These are phyloP conservation scores for Typhlichthys eigenmanni DNA, from an alignment of 2,797 vertebrate species.

Conservation along the genomic window DNA sequence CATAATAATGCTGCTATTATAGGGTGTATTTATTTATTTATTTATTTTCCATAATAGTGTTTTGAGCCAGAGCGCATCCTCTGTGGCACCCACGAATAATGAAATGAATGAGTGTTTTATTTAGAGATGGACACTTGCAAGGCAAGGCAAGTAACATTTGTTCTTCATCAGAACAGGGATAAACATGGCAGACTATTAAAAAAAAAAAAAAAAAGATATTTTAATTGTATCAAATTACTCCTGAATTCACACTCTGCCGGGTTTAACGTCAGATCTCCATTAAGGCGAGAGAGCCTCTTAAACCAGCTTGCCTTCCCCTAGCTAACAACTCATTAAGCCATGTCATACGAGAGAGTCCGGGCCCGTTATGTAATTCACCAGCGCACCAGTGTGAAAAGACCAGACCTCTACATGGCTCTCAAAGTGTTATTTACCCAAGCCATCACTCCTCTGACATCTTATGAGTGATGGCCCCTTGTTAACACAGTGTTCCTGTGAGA, in stretches of 20 bases:
- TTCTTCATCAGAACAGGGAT: constrained; percentile 31
- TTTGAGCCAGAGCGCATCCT: background rate
- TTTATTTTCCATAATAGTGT: background rate
- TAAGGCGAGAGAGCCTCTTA: constrained; percentile 39
- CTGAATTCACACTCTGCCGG: constrained; percentile 36
- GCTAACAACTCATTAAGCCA: constrained; percentile 43
- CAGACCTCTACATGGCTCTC: constrained; percentile 12
- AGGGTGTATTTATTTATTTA: background rate
- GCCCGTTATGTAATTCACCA: constrained; percentile 24
- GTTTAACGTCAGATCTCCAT: constrained; percentile 48
- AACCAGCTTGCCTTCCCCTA: constrained; percentile 14
- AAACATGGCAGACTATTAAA: background rate
- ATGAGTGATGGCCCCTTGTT: constrained; percentile 1
- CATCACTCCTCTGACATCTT: constrained; percentile 9
- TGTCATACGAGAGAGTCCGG: constrained; percentile 34
- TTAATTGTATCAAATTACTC: constrained; percentile 60
- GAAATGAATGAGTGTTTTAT: constrained; percentile 5
- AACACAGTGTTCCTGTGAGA: background rate
- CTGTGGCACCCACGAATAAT: constrained; percentile 2
- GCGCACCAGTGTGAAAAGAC: constrained; percentile 1
- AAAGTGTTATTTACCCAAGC: constrained; percentile 16
- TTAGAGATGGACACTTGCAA: constrained; percentile 28
- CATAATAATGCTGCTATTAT: background rate
- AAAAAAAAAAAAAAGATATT: constrained; percentile 7
- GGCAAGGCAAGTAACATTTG: constrained; percentile 30